Evolutionary conservation across 2,888 invertebrate genomes (phyloP), one percentile per base, ranked within the genome.

Genomic region (Vesta saturnalis): DNA sequence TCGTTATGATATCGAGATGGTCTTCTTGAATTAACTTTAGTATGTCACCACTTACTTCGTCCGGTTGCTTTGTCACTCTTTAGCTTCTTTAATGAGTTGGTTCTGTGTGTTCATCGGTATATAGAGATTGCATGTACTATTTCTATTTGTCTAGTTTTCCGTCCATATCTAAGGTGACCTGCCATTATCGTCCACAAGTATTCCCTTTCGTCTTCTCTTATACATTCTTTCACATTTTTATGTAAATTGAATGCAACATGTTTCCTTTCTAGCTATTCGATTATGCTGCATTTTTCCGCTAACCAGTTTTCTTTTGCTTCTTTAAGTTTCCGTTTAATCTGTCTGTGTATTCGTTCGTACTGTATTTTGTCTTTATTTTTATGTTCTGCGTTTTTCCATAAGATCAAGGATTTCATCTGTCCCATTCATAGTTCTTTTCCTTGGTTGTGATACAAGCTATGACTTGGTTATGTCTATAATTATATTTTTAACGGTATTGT

Each of bases 61-160:
- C 67, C 67, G 12, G 67, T 8, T 14, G 67, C 46, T 16, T 67
- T 70, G 67, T 70, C 67, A 23, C 23, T 49, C 39, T 70, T 67
- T 15, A 55, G 15, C 15, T 49, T 49, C 8, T 30, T 16, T 39
- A 64, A 67, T n/a, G n/a, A 12, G 56, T 63, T 18, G 43, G 15
- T 56, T 57, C 46, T 67, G 12, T 12, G 15, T 52, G 18, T 49
- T 52, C 30, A 12, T 60, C 60, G n/a, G 2, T 12, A 18, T 23
- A 56, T 22, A 47, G 23, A 54, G n/a, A n/a, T n/a, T 39, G 12
- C 54, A 61, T 55, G 19, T 43, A 61, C 16, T 49, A 15, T 39
- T 65, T 23, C 30, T 30, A 47, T 14, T 46, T 58, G 12, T 58
- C 21, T 64, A n/a, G n/a, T n/a, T n/a, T n/a, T n/a, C n/a, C n/a